Base-by-base conservation (phyloP, 2,888 invertebrate genomes). In the Craniophora ligustri region DNA sequence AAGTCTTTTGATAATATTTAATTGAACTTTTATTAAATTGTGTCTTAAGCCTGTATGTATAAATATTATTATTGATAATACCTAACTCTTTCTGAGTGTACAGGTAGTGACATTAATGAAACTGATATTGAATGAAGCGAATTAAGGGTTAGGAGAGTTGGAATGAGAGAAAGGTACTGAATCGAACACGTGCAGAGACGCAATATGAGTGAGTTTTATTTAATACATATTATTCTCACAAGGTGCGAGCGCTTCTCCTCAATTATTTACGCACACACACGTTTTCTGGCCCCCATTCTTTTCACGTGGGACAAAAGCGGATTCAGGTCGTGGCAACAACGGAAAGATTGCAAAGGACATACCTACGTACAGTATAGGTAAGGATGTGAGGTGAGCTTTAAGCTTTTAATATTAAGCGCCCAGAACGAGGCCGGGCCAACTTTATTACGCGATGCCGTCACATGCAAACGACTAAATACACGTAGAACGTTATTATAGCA, bases 181-280 rank as follows among this genome's bases (percentile, higher is more conserved):
- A 54, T 40, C 40, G 50, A 60, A 56, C 67, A 55, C 67, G 63
- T 72, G 63, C 56, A 61, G 58, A 50, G 58, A 63, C 71, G 70
- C 67, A 80, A 72, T 84, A 81, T 81, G 84, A 82, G 84, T 85
- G 82, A 84, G 82, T 86, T 87, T 86, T 82, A 87, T 88, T 87
- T 68, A 85, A 86, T 84, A 85, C 83, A 86, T 85, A 82, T n/a
- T n/a, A n/a, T 65, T 49, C 81, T 83, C 74, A 75, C 80, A 79
- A 82, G 84, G 75, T 77, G 78, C 71, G 78, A 81, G 81, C 79
- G 78, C 77, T 79, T 78, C 81, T 85, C 73, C 84, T 92, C 87
- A 92, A 92, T 92, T 92, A 92, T 92, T 92, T 87, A 91, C 87
- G 76, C 84, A 83, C 84, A 87, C 86, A 86, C 81, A 87, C 87